These are phyloP conservation scores for Epinephelus awoara DNA, from an alignment of 2,797 vertebrate genomes.

Conservation along the genomic window DNA sequence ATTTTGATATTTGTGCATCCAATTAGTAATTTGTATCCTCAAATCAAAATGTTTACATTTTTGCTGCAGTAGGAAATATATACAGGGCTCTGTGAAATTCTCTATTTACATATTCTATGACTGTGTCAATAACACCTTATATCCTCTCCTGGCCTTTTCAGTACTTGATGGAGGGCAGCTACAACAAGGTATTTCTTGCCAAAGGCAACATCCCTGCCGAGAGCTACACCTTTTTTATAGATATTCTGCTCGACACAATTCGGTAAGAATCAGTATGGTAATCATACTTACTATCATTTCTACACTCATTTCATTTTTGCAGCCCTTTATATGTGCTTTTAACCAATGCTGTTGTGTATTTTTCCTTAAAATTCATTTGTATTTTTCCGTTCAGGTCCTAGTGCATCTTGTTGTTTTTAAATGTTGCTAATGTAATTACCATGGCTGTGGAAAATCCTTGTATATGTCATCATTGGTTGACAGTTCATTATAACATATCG, in stretches of 20 bases:
- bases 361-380: not conserved
- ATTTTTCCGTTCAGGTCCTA: not conserved
- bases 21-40: not conserved
- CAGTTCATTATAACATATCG: not conserved
- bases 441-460: not conserved
- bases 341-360: not conserved
- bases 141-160: slow-evolving; percentile 62
- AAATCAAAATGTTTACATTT: not conserved
- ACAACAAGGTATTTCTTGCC: slow-evolving; percentile 98
- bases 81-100: too few relatives aligned
- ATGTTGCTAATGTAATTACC: not conserved
- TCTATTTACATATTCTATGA: too few relatives aligned
- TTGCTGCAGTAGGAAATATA: not conserved
- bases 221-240: slow-evolving; percentile 98
- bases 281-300: not conserved
- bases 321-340: not conserved
- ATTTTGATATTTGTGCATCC: not conserved
- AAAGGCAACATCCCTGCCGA: slow-evolving; percentile 97
- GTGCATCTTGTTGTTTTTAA: not conserved
- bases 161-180: slow-evolving; percentile 98
- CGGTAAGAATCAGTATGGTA: slow-evolving; percentile 81
- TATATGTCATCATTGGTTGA: not conserved
- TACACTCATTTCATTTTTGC: not conserved
- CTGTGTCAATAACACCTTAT: too few relatives aligned
- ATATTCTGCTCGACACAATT: slow-evolving; percentile 97